These are phyloP conservation scores for Balearica regulorum DNA, from an alignment of 2,797 vertebrate species.

Conservation along the genomic window DNA sequence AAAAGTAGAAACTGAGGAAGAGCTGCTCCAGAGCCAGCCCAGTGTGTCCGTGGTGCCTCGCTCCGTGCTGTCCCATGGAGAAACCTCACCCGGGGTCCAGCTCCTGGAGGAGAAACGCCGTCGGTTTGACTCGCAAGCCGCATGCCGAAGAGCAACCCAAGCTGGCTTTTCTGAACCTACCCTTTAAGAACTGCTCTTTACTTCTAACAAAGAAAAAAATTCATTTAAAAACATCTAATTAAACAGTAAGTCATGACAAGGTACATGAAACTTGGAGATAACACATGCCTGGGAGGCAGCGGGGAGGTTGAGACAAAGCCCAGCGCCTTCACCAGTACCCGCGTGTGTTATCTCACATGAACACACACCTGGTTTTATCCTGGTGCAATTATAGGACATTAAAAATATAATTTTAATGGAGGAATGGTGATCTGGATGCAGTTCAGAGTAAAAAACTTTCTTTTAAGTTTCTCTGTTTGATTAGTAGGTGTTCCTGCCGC, in stretches of 20 bases:
- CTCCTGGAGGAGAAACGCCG: neutral
- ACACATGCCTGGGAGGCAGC: conserved; percentile 36
- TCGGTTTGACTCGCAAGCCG: neutral
- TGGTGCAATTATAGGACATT: conserved; percentile 62
- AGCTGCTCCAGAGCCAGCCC: neutral
- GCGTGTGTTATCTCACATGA: conserved; percentile 39
- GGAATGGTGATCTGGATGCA: conserved; percentile 57
- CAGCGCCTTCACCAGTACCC: conserved; percentile 23
- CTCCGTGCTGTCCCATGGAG: accelerated
- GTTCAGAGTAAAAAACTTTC: conserved; percentile 66
- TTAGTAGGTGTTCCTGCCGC: conserved; percentile 14
- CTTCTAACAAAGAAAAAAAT: conserved; percentile 26
- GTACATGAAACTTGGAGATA: conserved; percentile 66
- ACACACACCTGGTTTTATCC: conserved; percentile 65
- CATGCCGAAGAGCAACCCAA: neutral
- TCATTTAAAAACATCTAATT: conserved; percentile 61
- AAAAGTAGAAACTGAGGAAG: neutral
- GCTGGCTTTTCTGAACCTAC: conserved; percentile 7
- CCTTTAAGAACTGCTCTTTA: neutral
- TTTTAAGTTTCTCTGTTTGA: conserved; percentile 28
- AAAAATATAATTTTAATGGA: conserved; percentile 53
- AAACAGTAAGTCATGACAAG: conserved; percentile 65
- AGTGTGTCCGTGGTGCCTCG: accelerated
- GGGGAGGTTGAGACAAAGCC: conserved; percentile 61
- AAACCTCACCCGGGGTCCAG: neutral